Base-by-base conservation (phyloP, 2,888 invertebrate genomes). In the Amphipoea lucens region DNA sequence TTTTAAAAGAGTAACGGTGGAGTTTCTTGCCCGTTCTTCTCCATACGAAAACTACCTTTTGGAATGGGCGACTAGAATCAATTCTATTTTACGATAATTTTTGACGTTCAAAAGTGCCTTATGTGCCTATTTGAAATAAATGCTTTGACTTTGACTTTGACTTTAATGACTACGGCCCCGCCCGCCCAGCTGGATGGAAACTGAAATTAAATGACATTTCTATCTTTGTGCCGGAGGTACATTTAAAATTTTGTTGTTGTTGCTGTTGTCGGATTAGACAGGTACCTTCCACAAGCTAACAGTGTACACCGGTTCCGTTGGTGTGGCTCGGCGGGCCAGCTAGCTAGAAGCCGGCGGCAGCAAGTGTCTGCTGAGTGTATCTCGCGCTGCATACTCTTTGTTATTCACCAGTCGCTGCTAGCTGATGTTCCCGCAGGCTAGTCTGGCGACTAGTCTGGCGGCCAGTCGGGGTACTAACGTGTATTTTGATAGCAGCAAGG, bases 401-500 rank as follows among this genome's bases (percentile, higher is more conserved):
- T 42, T 51, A 67, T 45, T 17, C 17, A 65, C 7, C 54, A 76
- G 76, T 45, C 36, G 76, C 48, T 68, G 60, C 42, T 40, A 71
- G 79, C 57, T 29, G 65, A 4, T 5, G 5, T 17, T 12, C 36
- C 42, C 54, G 42, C 60, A 17, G 69, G 45, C 51, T 62, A 54
- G 17, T 14, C 11, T n/a, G 48, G 75, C 40, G 4, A 5, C 20
- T 62, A 54, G 17, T 14, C 11, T n/a, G 48, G 75, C 40, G 4
- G 7, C 20, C 54, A 12, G 54, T 40, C 65, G n/a, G 36, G 17
- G 42, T 68, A 68, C 65, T 82, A 69, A 79, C 70, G 42, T 74
- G 66, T 74, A 20, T 73, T 66, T 79, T 42, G 57, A 57, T 67
- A 45, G 66, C 78, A 88, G 71, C 85, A 91, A 92, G 81, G 89